phyloP scores from a whole-genome alignment of 1,140 invertebrate species.

The Trichonephila clavipes region DNA sequence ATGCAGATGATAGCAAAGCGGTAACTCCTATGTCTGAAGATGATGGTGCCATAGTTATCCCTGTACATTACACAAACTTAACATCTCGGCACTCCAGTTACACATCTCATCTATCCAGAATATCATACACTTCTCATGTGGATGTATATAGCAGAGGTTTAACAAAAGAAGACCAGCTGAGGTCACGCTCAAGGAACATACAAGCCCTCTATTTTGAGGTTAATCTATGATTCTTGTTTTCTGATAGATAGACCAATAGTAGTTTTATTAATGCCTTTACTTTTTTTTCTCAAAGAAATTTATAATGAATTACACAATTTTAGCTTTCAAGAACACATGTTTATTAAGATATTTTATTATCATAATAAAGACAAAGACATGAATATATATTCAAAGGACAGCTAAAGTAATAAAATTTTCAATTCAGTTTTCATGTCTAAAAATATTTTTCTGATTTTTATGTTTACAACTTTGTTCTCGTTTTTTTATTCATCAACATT shows the following conservation, averaged over 20 bases:
- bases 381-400: no score
- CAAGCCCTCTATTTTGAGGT: slow-evolving; percentile 78
- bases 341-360: no score
- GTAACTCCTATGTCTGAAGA: slow-evolving; percentile 99
- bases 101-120: slow-evolving; percentile 93
- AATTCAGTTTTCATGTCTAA: no score
- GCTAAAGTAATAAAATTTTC: no score
- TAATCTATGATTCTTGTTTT: slow-evolving; percentile 3
- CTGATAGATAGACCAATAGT: not conserved
- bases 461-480: no score
- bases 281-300: not conserved
- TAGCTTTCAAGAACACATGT: no score
- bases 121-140: slow-evolving; percentile 96
- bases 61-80: slow-evolving; percentile 85
- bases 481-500: no score
- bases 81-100: slow-evolving; percentile 94
- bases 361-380: no score
- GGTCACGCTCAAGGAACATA: slow-evolving; percentile 83
- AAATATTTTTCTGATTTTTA: no score
- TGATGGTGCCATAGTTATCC: slow-evolving; percentile 95
- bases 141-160: slow-evolving; percentile 87
- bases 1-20: slow-evolving; percentile 97
- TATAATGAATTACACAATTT: not conserved
- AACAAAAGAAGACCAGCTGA: slow-evolving; percentile 91
- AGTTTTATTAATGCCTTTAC: not conserved